These are phyloP conservation scores for Gallinago paraguaiae DNA, from an alignment of 2,113 vertebrate genomes.

Conservation along the genomic window DNA sequence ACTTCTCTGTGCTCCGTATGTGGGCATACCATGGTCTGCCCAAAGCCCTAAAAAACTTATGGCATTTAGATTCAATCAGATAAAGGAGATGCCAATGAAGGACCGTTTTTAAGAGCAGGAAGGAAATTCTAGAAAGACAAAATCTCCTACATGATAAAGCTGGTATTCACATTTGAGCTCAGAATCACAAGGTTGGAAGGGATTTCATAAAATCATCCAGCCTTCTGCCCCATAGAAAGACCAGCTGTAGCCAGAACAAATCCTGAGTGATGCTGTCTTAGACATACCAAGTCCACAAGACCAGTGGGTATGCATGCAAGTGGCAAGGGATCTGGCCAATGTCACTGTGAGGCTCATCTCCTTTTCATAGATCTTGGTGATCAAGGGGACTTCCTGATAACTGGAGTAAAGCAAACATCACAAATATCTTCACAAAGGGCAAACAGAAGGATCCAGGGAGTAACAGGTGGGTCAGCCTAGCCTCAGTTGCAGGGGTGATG, in stretches of 20 bases:
- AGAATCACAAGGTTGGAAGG: not conserved
- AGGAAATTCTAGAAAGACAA: not conserved
- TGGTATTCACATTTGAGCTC: not conserved
- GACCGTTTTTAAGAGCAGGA: not conserved
- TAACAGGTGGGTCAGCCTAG: not conserved
- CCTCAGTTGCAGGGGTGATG: not conserved
- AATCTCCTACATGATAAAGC: not conserved
- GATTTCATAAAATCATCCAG: not conserved
- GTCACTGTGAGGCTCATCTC: not conserved
- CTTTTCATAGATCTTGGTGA: not conserved
- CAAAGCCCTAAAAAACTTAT: not conserved
- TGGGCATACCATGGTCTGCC: not conserved
- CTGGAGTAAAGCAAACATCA: not conserved
- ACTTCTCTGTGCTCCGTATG: not conserved
- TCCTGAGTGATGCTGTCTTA: not conserved
- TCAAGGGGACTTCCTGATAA: not conserved
- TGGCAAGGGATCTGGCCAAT: not conserved
- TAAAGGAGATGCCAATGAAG: not conserved
- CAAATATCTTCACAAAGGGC: not conserved
- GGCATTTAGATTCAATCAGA: not conserved
- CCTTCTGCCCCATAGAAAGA: not conserved
- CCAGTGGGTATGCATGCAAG: not conserved
- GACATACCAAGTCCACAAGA: not conserved
- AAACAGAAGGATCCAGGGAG: not conserved
- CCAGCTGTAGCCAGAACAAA: not conserved